Base-by-base conservation (phyloP, 2,797 vertebrate species). In the Chaenodraco wilsoni region DNA sequence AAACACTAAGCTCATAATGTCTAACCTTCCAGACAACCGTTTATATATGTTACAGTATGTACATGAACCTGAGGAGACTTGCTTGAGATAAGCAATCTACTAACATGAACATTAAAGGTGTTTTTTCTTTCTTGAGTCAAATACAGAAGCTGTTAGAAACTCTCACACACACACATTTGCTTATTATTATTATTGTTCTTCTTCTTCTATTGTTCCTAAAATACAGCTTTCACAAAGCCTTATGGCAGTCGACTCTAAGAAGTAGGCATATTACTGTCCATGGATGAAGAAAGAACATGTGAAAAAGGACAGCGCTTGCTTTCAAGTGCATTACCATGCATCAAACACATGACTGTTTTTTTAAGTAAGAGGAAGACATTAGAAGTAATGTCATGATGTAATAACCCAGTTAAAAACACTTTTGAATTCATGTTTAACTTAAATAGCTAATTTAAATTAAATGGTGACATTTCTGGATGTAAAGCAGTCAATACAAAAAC, bases 361-460 rank as follows among this genome's bases (percentile, higher is more conserved):
- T 37, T 37, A 8, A 37, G 33, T 37, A 37, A 37, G 33, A 37
- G 33, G 7, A 27, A 27, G 27, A 27, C 27, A 27, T 27, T 27
- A 27, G 4, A 27, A 27, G 27, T 27, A 5, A 27, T 5, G 27
- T 27, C 27, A 5, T 5, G 1, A 27, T 27, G 27, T 27, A 27
- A 27, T 27, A 27, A 27, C 27, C 27, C 27, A 27, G 27, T 27
- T 27, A 37, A 51, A 58, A 46, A 43, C 37, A 1, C 1, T 17
- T 55, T 69, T 8, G 23, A 77, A 33, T 21, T n/a, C 4, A 17
- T 16, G 11, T 49, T 59, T n/a, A 41, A 63, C 7, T 73, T 49
- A 10, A 3, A 50, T 3, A 37, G 31, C 2, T 5, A 8, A 43
- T 6, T 52, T 15, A 37, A 33, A 57, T 69, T 9, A 44, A 65